A percentile compares a stretch with the other conserved stretches of the same genome.
Evolutionary conservation across 1,140 invertebrate species (phyloP).

Genomic region (Pogonomyrmex californicus): DNA sequence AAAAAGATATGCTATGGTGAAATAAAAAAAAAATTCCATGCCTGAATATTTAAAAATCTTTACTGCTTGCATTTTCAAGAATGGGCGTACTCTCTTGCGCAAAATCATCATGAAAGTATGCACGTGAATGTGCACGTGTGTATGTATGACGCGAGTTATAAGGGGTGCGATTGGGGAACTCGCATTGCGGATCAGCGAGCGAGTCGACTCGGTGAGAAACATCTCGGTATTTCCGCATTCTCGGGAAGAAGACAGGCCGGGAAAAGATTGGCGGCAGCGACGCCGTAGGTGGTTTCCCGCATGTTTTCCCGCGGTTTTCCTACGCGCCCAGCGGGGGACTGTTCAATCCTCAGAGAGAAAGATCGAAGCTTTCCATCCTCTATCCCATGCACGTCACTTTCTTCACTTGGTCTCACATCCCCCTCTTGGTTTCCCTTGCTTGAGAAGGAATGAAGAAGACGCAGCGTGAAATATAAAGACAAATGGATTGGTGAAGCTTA

Average conservation of each 20-base stretch:
- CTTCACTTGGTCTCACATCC: conserved; percentile 54
- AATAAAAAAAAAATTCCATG: neutral
- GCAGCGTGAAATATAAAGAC: conserved; percentile 18
- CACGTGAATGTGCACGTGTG: neutral
- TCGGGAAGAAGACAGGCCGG: neutral
- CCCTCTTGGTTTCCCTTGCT: neutral
- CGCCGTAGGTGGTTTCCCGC: neutral
- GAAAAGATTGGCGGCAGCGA: neutral
- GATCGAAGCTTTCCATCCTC: neutral
- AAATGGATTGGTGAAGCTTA: conserved; percentile 56
- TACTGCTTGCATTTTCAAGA: neutral
- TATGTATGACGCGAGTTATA: neutral
- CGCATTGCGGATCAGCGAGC: neutral
- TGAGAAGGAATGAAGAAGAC: neutral
- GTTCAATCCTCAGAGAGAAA: conserved; percentile 23
- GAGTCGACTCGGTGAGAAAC: neutral
- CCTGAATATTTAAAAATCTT: neutral
- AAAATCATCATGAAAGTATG: neutral
- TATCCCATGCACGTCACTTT: conserved; percentile 75
- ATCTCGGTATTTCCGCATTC: neutral
- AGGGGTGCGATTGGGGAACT: neutral
- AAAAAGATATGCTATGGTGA: neutral
- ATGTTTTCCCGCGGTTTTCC: conserved; percentile 7
- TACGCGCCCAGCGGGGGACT: no score
- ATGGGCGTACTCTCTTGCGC: neutral